A percentile compares a stretch with the other conserved stretches of the same genome.
Evolutionary conservation across 2,888 invertebrate genomes (phyloP).

Genomic region (Diarsia dahlii): DNA sequence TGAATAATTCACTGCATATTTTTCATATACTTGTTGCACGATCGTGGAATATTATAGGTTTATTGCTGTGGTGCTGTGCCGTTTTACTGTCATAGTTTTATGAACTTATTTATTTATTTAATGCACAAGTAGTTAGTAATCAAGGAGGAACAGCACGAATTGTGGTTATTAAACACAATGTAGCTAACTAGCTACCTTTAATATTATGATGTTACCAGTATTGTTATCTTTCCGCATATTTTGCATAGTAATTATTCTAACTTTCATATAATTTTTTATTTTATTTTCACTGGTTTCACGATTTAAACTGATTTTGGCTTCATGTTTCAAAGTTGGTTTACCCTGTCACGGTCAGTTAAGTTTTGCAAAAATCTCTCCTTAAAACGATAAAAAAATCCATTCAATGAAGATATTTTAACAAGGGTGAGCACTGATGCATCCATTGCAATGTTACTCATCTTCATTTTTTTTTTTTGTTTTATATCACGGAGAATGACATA

Average conservation of each 20-base stretch:
- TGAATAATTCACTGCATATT: slow-evolving; percentile 58
- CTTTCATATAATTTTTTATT: slow-evolving; percentile 1
- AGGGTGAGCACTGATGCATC: not conserved
- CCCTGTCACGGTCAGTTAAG: not conserved
- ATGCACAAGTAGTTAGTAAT: slow-evolving; percentile 4
- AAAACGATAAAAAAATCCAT: no score
- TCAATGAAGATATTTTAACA: not conserved
- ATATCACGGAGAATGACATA: not conserved
- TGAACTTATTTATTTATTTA: no score
- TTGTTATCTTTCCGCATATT: slow-evolving; percentile 23
- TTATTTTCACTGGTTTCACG: not conserved
- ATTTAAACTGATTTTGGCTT: not conserved
- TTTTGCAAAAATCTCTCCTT: not conserved
- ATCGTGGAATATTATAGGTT: slow-evolving; percentile 45
- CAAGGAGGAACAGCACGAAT: slow-evolving; percentile 13
- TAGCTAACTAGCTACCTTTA: not conserved
- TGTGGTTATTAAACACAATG: not conserved
- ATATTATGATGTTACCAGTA: slow-evolving; percentile 18
- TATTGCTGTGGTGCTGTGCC: slow-evolving; percentile 29
- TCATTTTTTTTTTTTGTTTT: not conserved
- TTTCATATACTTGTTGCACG: slow-evolving; percentile 55
- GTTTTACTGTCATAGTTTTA: slow-evolving; percentile 39
- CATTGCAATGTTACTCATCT: slow-evolving; percentile 1
- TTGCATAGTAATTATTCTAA: slow-evolving; percentile 7
- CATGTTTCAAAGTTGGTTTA: not conserved